Base-by-base conservation (phyloP, 2,797 vertebrate species). In the Merluccius polli region DNA sequence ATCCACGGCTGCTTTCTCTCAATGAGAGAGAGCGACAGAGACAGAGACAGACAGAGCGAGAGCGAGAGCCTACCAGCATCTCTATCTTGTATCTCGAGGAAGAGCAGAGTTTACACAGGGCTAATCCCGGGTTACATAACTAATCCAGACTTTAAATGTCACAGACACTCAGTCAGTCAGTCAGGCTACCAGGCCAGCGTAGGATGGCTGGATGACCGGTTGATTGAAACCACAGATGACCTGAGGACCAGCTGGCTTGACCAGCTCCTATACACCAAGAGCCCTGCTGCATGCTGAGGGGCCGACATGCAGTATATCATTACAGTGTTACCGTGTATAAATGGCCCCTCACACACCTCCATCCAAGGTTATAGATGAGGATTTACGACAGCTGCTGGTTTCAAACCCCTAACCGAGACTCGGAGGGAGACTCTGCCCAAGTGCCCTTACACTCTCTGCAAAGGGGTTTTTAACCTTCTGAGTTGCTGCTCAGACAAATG, bases 101-200 rank as follows among this genome's bases (percentile, higher is more conserved):
- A 79, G 84, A 77, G 77, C 84, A 74, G 80, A 27, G 77, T 86
- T 82, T 76, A 81, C 86, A 79, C 82, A 78, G 33, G 29, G 85
- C 85, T 86, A 82, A 89, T 85, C 81, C 80, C 77, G 29, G 77
- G 78, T 91, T 89, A 87, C 75, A 76, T 85, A 90, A 91, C 82
- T 89, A 91, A 92, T 92, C 90, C 87, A 73, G 81, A 77, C 86
- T 85, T 82, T 83, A 44, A 44, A 48, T 48, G 44, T 48, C 44
- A 79, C 74, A 18, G 76, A 84, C 15, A 78, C 74, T 38, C 48
- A 83, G 77, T 74, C 78, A 75, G 81, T 76, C 75, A 77, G 83
- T 24, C 77, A 65, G 67, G 76, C 73, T 77, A 38, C 36, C 36
- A 12, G 36, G 6, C 8, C 12, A 65, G 59, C 8, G n/a, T 24